Evolutionary conservation across 2,113 vertebrate genomes (phyloP).

Genomic region (Embiotoca jacksoni): DNA sequence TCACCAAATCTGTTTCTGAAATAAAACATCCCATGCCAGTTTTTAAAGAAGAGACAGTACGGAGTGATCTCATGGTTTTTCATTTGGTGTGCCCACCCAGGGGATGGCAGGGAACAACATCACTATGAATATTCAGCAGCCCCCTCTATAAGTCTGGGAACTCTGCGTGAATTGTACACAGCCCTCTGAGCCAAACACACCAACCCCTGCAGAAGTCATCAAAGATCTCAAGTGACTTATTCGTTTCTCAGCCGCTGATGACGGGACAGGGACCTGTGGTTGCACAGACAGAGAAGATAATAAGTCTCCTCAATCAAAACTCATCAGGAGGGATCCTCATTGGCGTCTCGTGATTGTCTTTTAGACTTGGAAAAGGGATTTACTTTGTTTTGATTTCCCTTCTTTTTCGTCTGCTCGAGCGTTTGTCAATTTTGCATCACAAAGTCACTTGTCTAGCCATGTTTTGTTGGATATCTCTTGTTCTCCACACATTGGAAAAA

Average conservation of each 20-base stretch:
- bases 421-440: constrained; percentile 7
- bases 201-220: constrained; percentile 65
- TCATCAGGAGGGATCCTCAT: constrained; percentile 38
- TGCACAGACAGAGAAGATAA: constrained; percentile 23
- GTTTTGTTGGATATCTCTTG: constrained; percentile 16
- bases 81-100: constrained; percentile 51
- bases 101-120: constrained; percentile 53
- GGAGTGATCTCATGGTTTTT: constrained; percentile 64
- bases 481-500: constrained; percentile 36
- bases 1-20: constrained; percentile 49
- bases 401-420: constrained; percentile 17
- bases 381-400: constrained; percentile 39
- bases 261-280: constrained; percentile 46
- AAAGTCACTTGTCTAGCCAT: neutral
- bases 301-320: constrained; percentile 41
- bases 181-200: constrained; percentile 51
- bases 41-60: constrained; percentile 28
- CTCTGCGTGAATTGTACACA: constrained; percentile 68
- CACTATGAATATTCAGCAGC: constrained; percentile 73
- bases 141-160: constrained; percentile 53
- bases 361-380: constrained; percentile 61
- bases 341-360: neutral
- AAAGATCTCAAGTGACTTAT: constrained; percentile 52
- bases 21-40: constrained; percentile 19
- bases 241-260: constrained; percentile 45